Percentiles rank a stretch among this genome's conserved stretches.
These are phyloP conservation scores for Megalops cyprinoides DNA, from an alignment of 2,797 vertebrate species.

Conservation along the genomic window DNA sequence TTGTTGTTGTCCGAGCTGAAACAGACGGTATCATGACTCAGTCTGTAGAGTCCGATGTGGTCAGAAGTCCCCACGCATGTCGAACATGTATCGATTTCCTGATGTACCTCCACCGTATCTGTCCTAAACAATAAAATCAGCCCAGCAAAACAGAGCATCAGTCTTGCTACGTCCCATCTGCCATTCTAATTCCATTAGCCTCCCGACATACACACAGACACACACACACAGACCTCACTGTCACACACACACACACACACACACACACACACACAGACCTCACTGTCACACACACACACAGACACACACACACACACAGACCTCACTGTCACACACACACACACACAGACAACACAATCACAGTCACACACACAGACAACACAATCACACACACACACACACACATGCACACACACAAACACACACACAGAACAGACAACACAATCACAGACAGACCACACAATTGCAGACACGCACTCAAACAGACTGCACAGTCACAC, in stretches of 20 bases:
- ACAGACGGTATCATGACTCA: background rate
- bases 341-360: background rate
- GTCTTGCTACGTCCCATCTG: background rate
- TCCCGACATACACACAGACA: background rate
- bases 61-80: background rate
- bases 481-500: background rate
- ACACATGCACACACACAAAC: background rate
- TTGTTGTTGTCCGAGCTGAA: background rate
- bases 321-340: background rate
- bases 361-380: background rate
- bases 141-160: background rate
- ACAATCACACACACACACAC: background rate
- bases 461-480: too few relatives aligned
- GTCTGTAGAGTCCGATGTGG: background rate
- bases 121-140: background rate
- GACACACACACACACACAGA: background rate
- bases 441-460: too few relatives aligned
- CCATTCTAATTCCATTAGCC: constrained; percentile 17
- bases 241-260: background rate
- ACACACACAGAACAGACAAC: too few relatives aligned
- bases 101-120: background rate
- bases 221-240: background rate
- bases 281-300: background rate
- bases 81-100: background rate
- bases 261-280: background rate